A percentile compares a stretch with the other conserved stretches of the same genome.
phyloP scores from a whole-genome alignment of 2,113 vertebrate species.

The Campylomormyrus tamandua region DNA sequence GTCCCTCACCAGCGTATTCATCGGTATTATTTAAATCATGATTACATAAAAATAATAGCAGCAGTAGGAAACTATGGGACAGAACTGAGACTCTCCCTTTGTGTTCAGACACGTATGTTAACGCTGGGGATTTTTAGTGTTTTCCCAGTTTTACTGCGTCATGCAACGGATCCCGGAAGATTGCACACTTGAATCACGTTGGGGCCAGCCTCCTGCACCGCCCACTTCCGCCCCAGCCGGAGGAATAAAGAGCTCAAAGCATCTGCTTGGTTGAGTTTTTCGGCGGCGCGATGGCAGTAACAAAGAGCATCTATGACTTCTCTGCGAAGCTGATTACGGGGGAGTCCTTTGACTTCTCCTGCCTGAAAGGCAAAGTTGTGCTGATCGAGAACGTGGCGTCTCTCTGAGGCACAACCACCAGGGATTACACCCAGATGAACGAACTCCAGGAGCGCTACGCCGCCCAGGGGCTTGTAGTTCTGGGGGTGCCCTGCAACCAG shows the following conservation, averaged over 20 bases:
- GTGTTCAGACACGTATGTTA: background rate
- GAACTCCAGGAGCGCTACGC: constrained; percentile 64
- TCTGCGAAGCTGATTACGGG: constrained; percentile 60
- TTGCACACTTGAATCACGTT: background rate
- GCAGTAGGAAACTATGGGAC: background rate
- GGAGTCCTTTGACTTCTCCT: constrained; percentile 61
- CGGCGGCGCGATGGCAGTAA: constrained; percentile 22
- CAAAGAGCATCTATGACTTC: constrained; percentile 53
- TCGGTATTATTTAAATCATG: background rate
- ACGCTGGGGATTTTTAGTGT: background rate
- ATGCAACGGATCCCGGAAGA: background rate
- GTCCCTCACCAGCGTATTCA: background rate
- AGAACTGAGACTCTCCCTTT: background rate
- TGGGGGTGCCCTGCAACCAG: constrained; percentile 75
- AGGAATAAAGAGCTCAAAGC: background rate
- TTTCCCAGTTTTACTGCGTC: background rate
- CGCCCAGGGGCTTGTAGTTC: constrained; percentile 57
- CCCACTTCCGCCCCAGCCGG: background rate
- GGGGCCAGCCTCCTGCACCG: background rate
- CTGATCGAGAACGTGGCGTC: constrained; percentile 91
- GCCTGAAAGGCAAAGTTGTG: constrained; percentile 72
- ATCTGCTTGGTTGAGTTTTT: too few species aligned
- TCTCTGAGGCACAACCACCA: constrained; percentile 88
- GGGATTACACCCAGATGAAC: constrained; percentile 76
- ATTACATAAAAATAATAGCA: background rate